Evolutionary conservation across 2,888 invertebrate genomes (phyloP).

Genomic region (Lobophora halterata): DNA sequence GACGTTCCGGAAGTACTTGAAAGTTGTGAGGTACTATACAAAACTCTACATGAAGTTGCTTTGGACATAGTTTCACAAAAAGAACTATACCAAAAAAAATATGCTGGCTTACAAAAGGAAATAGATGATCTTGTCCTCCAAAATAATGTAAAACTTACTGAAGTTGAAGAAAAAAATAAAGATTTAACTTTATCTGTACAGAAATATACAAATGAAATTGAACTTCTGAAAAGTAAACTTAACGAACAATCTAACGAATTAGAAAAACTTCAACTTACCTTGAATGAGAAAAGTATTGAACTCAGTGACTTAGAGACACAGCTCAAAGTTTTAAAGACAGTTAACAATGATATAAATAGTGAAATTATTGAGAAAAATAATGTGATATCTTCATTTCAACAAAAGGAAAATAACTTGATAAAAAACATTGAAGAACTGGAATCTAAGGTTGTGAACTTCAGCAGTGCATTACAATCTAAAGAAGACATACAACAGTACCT

Average conservation of each 20-base stretch:
- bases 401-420: conserved; percentile 23
- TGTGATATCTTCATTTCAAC: conserved; percentile 27
- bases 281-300: conserved; percentile 22
- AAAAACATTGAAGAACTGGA: conserved; percentile 25
- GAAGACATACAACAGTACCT: conserved; percentile 29
- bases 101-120: conserved; percentile 31
- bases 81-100: conserved; percentile 28
- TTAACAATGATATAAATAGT: conserved; percentile 1
- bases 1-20: conserved; percentile 45
- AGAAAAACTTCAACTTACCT: conserved; percentile 17
- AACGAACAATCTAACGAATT: conserved; percentile 11
- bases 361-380: conserved; percentile 25
- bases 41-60: conserved; percentile 38
- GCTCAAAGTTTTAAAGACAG: conserved; percentile 8
- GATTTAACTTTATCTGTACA: conserved; percentile 19
- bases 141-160: conserved; percentile 30
- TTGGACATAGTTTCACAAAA: conserved; percentile 40
- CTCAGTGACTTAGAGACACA: conserved; percentile 10
- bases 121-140: conserved; percentile 11
- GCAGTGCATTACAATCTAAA: conserved; percentile 31
- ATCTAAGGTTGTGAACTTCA: conserved; percentile 23
- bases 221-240: conserved; percentile 11
- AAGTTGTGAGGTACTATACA: conserved; percentile 43
- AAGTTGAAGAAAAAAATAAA: conserved; percentile 29
- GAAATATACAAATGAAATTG: conserved; percentile 20